Evolutionary conservation across 2,888 invertebrate genomes (phyloP), one percentile per base, ranked within the genome.

Genomic region (Brachyopa scutellaris): DNA sequence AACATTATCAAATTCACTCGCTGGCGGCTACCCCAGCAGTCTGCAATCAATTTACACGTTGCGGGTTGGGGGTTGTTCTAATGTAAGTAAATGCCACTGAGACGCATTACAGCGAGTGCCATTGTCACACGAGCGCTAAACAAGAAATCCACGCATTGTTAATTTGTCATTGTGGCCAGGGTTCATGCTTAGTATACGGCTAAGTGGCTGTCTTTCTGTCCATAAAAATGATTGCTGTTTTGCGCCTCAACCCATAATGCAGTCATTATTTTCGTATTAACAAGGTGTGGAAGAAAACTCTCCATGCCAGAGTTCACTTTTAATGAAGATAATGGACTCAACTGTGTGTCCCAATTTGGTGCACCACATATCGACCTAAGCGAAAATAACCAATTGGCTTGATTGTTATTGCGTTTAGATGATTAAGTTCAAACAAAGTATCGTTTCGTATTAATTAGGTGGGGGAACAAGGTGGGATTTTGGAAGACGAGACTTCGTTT

Each of bases 211-310:
- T 74, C 79, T 79, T 84, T 84, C 73, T 74, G 62, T 74, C 74
- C 74, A 72, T 74, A 73, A 84, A 84, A 74, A 79, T 84, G 74
- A 84, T 84, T 79, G 79, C 80, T 80, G 84, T 80, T 76, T 80
- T 80, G 69, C 66, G 53, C 62, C 72, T 72, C 74, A 79, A 69
- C 64, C 73, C 74, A 80, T 89, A 89, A 89, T 90, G 89, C 89
- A 90, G 90, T 90, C 90, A 90, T 91, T 91, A 91, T 90, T 90
- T 91, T 91, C 91, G 90, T 92, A 92, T 92, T 92, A 91, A 91
- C 90, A 88, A 90, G 90, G 90, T 90, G 90, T 89, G 90, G 89
- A 90, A 87, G 86, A 88, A 87, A 89, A 86, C 87, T 88, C 62
- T 79, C 51, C 13, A 42, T 70, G 47, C 55, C 55, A 59, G 47